phyloP scores from a whole-genome alignment of 2,113 vertebrate species.

The Oxyruncus cristatus region DNA sequence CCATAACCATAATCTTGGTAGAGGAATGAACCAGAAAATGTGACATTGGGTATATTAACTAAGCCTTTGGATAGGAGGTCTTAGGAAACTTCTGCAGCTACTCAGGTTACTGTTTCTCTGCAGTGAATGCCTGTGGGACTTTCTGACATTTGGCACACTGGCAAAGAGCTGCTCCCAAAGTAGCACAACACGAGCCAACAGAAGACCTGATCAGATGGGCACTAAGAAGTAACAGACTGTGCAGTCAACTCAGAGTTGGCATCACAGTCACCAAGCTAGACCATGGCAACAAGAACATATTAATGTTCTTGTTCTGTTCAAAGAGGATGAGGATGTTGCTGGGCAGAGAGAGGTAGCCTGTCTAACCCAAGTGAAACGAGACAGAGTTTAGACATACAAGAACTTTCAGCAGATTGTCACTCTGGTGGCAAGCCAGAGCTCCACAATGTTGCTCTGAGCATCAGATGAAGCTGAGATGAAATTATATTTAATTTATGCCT shows the following conservation, averaged over 20 bases:
- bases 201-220: background rate
- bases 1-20: background rate
- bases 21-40: background rate
- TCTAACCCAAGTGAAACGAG: background rate
- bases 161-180: background rate
- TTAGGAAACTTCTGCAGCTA: background rate
- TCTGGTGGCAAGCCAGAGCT: background rate
- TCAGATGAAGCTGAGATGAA: background rate
- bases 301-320: background rate
- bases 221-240: background rate
- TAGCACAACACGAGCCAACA: fast-evolving
- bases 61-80: background rate
- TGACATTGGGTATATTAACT: background rate
- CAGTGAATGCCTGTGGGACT: background rate
- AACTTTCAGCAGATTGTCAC: background rate
- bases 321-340: background rate
- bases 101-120: background rate
- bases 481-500: background rate
- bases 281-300: background rate
- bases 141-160: background rate
- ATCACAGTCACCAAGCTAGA: background rate
- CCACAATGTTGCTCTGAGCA: background rate
- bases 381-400: background rate
- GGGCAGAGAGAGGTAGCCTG: background rate
- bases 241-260: background rate